phyloP scores from a whole-genome alignment of 1,140 invertebrate genomes.

The Centruroides vittatus region DNA sequence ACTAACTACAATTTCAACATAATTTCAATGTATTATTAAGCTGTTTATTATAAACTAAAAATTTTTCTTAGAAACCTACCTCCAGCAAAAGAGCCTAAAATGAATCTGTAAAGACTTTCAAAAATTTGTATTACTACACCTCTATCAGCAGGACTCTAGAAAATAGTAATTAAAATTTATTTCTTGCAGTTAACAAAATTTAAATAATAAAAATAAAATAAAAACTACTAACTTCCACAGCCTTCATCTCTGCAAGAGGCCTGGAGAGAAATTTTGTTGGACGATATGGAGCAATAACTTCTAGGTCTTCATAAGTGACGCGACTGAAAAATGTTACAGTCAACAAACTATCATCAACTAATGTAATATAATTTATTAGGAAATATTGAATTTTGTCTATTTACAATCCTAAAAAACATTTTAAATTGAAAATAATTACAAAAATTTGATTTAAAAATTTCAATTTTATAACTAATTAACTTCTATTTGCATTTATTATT shows the following conservation, averaged over 20 bases:
- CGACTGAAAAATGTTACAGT: slow-evolving; percentile 44
- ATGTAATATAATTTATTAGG: too few relatives aligned
- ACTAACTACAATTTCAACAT: too few relatives aligned
- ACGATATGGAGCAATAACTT: slow-evolving; percentile 87
- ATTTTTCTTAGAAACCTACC: slow-evolving; percentile 41
- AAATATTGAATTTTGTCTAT: too few relatives aligned
- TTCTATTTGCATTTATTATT: too few relatives aligned
- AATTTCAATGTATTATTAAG: too few relatives aligned
- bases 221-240: slow-evolving; percentile 50
- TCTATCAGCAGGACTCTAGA: slow-evolving; percentile 69
- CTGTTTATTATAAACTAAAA: too few relatives aligned
- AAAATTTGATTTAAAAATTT: too few relatives aligned
- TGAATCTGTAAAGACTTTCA: slow-evolving; percentile 84
- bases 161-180: slow-evolving; percentile 15
- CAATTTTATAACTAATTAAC: too few relatives aligned
- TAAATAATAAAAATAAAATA: neutral
- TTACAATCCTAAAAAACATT: too few relatives aligned
- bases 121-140: slow-evolving; percentile 70
- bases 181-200: neutral
- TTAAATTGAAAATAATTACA: too few relatives aligned
- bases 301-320: slow-evolving; percentile 83
- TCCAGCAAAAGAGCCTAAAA: slow-evolving; percentile 85
- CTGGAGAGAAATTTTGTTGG: slow-evolving; percentile 83
- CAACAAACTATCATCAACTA: too few relatives aligned
- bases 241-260: slow-evolving; percentile 77